phyloP scores from a whole-genome alignment of 2,888 invertebrate species.

The Sarcophaga variegata region DNA sequence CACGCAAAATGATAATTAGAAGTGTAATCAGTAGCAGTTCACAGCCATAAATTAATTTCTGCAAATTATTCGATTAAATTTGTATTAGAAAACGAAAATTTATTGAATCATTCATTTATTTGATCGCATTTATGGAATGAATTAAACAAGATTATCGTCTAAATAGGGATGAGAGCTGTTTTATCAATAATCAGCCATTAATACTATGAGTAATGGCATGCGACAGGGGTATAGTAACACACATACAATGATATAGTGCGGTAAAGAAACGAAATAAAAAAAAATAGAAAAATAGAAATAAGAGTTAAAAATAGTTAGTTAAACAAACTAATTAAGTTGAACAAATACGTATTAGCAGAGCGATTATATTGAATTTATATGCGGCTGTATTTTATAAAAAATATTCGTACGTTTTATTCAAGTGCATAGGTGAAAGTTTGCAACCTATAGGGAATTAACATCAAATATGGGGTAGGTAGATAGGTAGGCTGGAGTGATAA shows the following conservation, averaged over 20 bases:
- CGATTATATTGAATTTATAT: too few species aligned
- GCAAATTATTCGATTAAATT: background rate
- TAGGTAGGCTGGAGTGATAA: too few species aligned
- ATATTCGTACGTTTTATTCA: too few species aligned
- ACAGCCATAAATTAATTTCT: background rate
- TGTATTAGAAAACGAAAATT: background rate
- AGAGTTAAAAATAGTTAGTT: too few species aligned
- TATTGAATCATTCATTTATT: background rate
- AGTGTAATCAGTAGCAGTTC: background rate
- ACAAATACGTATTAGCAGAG: too few species aligned
- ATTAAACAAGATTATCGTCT: background rate
- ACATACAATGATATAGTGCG: background rate
- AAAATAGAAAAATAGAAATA: background rate
- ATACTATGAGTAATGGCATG: background rate
- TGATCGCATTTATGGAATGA: background rate
- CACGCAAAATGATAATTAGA: constrained; percentile 26
- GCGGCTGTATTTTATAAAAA: too few species aligned
- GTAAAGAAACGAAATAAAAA: background rate
- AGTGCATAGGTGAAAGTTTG: too few species aligned
- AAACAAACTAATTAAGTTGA: too few species aligned
- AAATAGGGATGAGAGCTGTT: constrained; percentile 4
- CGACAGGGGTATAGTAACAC: too few species aligned
- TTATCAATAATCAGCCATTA: constrained; percentile 1
- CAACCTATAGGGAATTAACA: too few species aligned
- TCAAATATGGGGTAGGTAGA: too few species aligned